Conservation (phyloP, 2,797 vertebrate genomes). For the Erithacus rubecula region DNA sequence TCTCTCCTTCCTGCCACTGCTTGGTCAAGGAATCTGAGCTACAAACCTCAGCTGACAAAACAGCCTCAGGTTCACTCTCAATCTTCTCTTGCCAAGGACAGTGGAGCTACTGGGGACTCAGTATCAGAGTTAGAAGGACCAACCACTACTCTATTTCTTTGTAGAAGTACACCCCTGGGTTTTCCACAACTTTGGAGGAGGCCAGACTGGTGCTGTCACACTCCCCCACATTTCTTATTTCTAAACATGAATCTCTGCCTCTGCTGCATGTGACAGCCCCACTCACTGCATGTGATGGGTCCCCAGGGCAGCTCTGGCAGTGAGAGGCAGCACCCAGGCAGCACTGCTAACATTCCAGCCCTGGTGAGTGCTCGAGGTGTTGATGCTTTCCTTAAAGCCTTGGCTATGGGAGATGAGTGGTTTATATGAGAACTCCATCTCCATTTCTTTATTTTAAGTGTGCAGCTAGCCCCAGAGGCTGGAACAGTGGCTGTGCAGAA, state of each 20-base stretch:
- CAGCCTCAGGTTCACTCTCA: not conserved
- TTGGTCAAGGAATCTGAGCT: not conserved
- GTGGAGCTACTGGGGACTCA: not conserved
- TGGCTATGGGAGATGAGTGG: not conserved
- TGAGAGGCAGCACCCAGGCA: not conserved
- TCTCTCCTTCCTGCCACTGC: not conserved
- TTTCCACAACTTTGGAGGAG: not conserved
- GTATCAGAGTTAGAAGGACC: not conserved
- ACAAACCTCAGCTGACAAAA: rapidly evolving
- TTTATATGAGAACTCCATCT: not conserved
- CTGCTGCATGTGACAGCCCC: not conserved
- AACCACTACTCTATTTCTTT: not conserved
- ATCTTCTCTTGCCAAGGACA: rapidly evolving
- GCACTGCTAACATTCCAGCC: not conserved
- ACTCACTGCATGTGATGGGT: rapidly evolving
- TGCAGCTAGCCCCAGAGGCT: not conserved
- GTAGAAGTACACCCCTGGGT: not conserved
- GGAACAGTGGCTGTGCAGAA: not conserved
- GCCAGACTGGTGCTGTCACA: not conserved
- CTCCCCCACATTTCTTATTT: not conserved
- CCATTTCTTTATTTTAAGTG: not conserved
- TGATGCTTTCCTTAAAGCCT: not conserved
- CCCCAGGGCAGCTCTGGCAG: not conserved
- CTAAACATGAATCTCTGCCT: not conserved
- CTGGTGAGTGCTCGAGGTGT: not conserved